A percentile compares a stretch with the other conserved stretches of the same genome.
phyloP scores from a whole-genome alignment of 1,140 invertebrate species.

The Stegodyphus mimosarum region DNA sequence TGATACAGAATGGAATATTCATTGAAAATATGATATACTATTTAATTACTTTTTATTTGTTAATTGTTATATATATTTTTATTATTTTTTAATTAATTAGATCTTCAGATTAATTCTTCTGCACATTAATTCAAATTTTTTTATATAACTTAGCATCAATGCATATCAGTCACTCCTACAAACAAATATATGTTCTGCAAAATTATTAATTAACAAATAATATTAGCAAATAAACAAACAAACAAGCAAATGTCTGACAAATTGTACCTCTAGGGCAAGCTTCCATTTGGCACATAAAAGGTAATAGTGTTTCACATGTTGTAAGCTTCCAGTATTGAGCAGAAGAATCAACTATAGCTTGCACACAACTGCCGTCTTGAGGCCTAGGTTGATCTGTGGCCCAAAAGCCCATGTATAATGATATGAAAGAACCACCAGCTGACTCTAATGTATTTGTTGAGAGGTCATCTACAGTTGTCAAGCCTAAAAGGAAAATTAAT shows the following conservation, averaged over 20 bases:
- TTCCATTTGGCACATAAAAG: slow-evolving; percentile 90
- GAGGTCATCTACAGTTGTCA: slow-evolving; percentile 89
- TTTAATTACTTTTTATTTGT: too few species aligned
- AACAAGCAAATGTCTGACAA: background rate
- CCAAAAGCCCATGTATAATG: slow-evolving; percentile 83
- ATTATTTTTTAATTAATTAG: too few species aligned
- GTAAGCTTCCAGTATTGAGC: slow-evolving; percentile 89
- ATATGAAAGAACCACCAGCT: slow-evolving; percentile 88
- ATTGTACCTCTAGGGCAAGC: slow-evolving; percentile 85
- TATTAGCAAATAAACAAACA: too few species aligned
- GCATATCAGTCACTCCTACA: too few species aligned
- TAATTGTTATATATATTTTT: too few species aligned
- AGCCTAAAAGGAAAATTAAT: slow-evolving; percentile 70
- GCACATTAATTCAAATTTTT: too few species aligned
- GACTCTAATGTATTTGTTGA: slow-evolving; percentile 93
- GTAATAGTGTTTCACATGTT: slow-evolving; percentile 90
- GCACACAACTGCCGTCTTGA: slow-evolving; percentile 87
- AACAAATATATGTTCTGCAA: too few species aligned
- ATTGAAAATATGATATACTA: too few species aligned
- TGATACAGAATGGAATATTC: too few species aligned
- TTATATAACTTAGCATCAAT: too few species aligned
- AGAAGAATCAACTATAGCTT: slow-evolving; percentile 71
- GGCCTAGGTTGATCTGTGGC: slow-evolving; percentile 81
- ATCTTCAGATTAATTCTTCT: too few species aligned
- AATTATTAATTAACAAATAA: too few species aligned